Conservation (phyloP, 1,140 invertebrate species). For the Pantala flavescens region DNA sequence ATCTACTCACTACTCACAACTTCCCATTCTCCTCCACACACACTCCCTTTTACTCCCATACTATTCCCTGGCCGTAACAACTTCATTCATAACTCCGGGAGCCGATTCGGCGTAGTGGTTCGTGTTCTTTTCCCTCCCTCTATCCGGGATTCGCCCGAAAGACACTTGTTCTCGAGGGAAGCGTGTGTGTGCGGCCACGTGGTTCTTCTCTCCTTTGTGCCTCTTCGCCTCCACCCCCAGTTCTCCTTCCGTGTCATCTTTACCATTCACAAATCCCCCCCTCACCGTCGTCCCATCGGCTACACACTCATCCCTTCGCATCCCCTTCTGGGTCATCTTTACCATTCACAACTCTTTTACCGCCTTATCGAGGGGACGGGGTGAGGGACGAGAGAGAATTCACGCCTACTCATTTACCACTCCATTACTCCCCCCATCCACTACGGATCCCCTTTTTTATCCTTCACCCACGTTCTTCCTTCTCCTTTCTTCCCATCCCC, state of each 20-base stretch:
- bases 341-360: neutral
- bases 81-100: slow-evolving; percentile 5
- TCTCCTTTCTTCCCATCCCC: neutral
- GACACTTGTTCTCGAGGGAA: too few species aligned
- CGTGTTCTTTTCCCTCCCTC: neutral
- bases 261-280: neutral
- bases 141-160: neutral
- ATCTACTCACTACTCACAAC: neutral
- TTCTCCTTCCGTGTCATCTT: neutral
- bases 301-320: too few species aligned
- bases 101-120: neutral
- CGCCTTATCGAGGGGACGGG: neutral
- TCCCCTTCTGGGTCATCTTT: slow-evolving; percentile 4
- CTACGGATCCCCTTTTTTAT: neutral
- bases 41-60: neutral
- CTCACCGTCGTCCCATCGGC: too few species aligned
- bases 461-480: neutral
- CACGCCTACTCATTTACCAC: neutral
- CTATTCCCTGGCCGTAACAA: neutral
- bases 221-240: too few species aligned
- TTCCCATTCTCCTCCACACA: neutral
- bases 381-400: neutral
- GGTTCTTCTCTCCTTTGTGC: too few species aligned
- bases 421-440: neutral
- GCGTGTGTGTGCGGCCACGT: too few species aligned